Conservation (phyloP, 1,140 invertebrate species). For the Mamestra configurata region DNA sequence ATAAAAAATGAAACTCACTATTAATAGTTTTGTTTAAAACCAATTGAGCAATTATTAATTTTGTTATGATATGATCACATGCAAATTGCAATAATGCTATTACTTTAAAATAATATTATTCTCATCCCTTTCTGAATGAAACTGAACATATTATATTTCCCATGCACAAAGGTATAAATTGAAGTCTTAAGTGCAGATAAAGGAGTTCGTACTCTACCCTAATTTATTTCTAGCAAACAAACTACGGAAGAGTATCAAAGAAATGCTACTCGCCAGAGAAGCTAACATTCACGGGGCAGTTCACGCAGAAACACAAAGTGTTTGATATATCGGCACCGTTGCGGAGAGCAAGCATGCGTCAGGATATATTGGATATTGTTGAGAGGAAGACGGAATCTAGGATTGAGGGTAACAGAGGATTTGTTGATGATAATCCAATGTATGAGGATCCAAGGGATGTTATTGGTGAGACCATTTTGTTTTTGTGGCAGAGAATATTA, state of each 20-base stretch:
- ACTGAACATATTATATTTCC: too few species aligned
- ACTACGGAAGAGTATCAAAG: slow-evolving; percentile 63
- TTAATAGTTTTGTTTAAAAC: too few species aligned
- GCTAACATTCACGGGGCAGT: slow-evolving; percentile 74
- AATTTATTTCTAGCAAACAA: slow-evolving; percentile 24
- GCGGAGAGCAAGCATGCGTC: slow-evolving; percentile 68
- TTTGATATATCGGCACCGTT: slow-evolving; percentile 70
- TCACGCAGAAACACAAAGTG: slow-evolving; percentile 63
- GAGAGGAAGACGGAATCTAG: slow-evolving; percentile 70
- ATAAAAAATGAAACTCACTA: too few species aligned
- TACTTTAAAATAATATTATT: too few species aligned
- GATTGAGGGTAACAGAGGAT: slow-evolving; percentile 61
- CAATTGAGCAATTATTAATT: too few species aligned
- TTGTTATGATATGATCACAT: too few species aligned
- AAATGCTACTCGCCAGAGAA: slow-evolving; percentile 62
- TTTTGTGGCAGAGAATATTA: too few species aligned
- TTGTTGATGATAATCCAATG: slow-evolving; percentile 68
- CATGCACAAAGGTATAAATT: too few species aligned
- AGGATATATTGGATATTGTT: slow-evolving; percentile 74
- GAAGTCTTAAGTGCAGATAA: neutral
- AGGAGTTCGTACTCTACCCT: neutral
- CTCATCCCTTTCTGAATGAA: too few species aligned
- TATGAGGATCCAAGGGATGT: slow-evolving; percentile 83
- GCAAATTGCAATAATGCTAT: too few species aligned
- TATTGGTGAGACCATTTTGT: slow-evolving; percentile 63